Base-by-base conservation (phyloP, 1,140 invertebrate genomes). In the Ladona fulva region DNA sequence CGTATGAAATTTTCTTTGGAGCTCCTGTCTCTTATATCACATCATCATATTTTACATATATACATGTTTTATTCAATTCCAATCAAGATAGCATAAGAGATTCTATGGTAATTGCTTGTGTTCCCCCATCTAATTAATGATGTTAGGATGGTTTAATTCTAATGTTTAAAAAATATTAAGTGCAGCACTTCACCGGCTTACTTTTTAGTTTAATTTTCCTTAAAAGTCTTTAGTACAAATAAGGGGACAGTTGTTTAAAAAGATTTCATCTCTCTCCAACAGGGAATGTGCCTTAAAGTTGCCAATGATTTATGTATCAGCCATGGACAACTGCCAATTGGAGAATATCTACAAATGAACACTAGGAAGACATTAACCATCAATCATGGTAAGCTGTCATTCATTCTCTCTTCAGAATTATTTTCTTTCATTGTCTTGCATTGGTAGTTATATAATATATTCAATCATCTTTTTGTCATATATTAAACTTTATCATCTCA, bases 351-450 rank as follows among this genome's bases (percentile, higher is more conserved):
- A 29, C 90, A 94, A 82, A 94, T 99, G 92, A 95, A 95, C 86
- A 93, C 94, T 10, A 89, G 97, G 82, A 95, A 95, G 88, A 96
- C 99, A 73, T 89, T 99, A 44, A 96, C 97, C 25, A 94, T 99
- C 79, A 96, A 98, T 87, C 97, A 99, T 88, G 96, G 95, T 95
- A 89, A 85, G 80, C 81, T 81, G 79, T 76, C 37, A 75, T 78
- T 79, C n/a, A n/a, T 16, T 37, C 24, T 11, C 52, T 12, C 1
- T 22, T 66, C 14, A 22, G 52, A 66, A 66, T 66, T 16, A 16
- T 66, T 66, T 66, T 22, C 52, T 12, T 66, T 66, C 14, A 22
- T 12, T 66, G 52, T 22, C 19, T 10, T 52, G 44, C 10, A 11
- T 52, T 52, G 10, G 10, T 10, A 52, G 44, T 10, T 11, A 52